A percentile compares a stretch with the other conserved stretches of the same genome.
These are phyloP conservation scores for Natator depressus DNA, from an alignment of 2,113 vertebrate species.

Conservation along the genomic window DNA sequence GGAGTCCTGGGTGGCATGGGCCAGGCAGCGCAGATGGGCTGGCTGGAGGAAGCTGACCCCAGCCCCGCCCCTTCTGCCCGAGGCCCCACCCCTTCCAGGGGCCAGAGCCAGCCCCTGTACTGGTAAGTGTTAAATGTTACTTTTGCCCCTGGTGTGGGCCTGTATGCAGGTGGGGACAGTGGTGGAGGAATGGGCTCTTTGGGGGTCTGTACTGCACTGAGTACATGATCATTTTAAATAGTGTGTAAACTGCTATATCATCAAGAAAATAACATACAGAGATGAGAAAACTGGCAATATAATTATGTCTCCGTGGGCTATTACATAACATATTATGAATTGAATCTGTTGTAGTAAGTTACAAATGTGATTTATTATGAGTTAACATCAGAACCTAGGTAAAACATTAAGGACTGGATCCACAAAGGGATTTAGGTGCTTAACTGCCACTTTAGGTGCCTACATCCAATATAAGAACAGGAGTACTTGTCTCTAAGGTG, in stretches of 20 bases:
- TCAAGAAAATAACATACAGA: not conserved
- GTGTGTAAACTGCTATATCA: slow-evolving; percentile 21
- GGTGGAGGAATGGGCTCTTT: not conserved
- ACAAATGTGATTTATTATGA: slow-evolving; percentile 54
- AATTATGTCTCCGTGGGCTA: slow-evolving; percentile 39
- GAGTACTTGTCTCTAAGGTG: too few relatives aligned
- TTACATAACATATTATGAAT: slow-evolving; percentile 34
- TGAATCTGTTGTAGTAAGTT: slow-evolving; percentile 33
- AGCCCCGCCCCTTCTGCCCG: too few relatives aligned
- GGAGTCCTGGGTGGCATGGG: too few relatives aligned
- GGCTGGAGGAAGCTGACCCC: too few relatives aligned
- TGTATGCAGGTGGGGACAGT: not conserved
- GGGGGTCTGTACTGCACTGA: not conserved
- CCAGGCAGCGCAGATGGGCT: too few relatives aligned
- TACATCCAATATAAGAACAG: not conserved
- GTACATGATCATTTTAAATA: slow-evolving; percentile 29
- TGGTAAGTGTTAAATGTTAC: too few relatives aligned
- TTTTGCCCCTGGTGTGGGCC: not conserved
- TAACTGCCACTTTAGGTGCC: not conserved
- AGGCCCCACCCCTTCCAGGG: too few relatives aligned
- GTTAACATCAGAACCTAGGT: slow-evolving; percentile 34
- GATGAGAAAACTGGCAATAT: slow-evolving; percentile 42
- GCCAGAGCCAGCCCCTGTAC: too few relatives aligned
- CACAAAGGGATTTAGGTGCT: not conserved
- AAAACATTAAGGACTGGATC: slow-evolving; percentile 44